Conservation (phyloP, 64 coral and sea anemone genomes). For the Acropora tenuis region DNA sequence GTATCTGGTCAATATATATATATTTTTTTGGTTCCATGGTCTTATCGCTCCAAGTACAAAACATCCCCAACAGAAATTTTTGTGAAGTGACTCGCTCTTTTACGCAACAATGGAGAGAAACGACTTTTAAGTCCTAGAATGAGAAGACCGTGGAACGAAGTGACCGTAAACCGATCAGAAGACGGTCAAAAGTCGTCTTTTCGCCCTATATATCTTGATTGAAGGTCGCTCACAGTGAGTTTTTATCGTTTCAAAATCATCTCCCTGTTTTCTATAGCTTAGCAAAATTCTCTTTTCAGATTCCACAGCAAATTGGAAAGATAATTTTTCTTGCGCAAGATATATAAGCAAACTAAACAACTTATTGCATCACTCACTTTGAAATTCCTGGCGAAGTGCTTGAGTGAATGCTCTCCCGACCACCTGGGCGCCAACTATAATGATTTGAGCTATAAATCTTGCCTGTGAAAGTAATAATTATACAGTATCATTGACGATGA, state of each 20-base stretch:
- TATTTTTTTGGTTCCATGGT: too few species aligned
- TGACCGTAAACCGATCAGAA: too few species aligned
- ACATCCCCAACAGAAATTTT: too few species aligned
- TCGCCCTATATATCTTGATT: too few species aligned
- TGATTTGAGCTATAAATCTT: conserved; percentile 96
- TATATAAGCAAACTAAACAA: not conserved
- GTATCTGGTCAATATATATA: too few species aligned
- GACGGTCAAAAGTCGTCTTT: too few species aligned
- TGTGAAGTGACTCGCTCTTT: too few species aligned
- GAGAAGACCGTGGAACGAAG: too few species aligned
- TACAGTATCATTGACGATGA: not conserved
- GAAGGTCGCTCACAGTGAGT: too few species aligned
- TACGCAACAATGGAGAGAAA: too few species aligned
- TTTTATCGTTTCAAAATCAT: not conserved
- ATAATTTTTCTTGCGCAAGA: not conserved
- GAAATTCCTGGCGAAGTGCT: conserved; percentile 96
- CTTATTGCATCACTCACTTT: conserved; percentile 83
- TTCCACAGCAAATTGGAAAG: not conserved
- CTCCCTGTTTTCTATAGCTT: not conserved
- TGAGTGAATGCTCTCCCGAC: conserved; percentile 92
- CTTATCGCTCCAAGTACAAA: too few species aligned
- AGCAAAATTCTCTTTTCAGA: not conserved
- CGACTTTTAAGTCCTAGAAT: too few species aligned
- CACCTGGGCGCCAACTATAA: conserved; percentile 96
- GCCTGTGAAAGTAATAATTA: conserved; percentile 44